Percentiles rank a stretch among this genome's conserved stretches.
These are phyloP conservation scores for Carettochelys insculpta DNA, from an alignment of 2,113 vertebrate genomes.

Conservation along the genomic window DNA sequence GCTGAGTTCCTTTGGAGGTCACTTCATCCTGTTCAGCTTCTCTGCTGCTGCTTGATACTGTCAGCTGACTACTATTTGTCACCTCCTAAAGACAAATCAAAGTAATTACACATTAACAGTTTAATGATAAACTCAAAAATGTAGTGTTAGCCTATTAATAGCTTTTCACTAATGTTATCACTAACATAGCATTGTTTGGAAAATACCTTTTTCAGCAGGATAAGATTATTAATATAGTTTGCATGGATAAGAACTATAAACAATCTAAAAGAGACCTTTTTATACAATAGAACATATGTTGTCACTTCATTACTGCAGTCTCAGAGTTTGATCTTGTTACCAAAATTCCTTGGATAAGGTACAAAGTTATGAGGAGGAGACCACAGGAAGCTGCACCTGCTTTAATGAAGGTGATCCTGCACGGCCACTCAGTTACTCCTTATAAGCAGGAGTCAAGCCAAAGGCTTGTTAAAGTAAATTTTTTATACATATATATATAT, in stretches of 20 bases:
- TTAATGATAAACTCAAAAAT: constrained; percentile 2
- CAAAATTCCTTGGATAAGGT: background rate
- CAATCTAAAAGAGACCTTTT: background rate
- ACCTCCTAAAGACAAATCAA: constrained; percentile 75
- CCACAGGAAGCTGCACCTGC: background rate
- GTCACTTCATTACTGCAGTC: background rate
- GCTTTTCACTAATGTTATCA: background rate
- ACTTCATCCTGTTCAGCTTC: constrained; percentile 67
- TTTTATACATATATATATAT: too few species aligned
- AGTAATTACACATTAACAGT: constrained; percentile 26
- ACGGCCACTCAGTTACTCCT: background rate
- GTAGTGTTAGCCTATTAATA: background rate
- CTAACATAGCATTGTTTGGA: background rate
- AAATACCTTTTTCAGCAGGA: background rate
- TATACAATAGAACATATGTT: background rate
- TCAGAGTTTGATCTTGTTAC: background rate
- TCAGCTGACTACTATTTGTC: constrained; percentile 76
- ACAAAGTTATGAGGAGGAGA: background rate
- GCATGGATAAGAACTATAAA: background rate
- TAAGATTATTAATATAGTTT: background rate
- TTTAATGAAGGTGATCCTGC: background rate
- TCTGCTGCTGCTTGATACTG: constrained; percentile 66
- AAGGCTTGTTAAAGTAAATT: background rate
- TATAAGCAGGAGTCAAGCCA: accelerated
- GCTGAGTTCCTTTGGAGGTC: constrained; percentile 72